Evolutionary conservation across 1,140 invertebrate species (phyloP), one percentile per base, ranked within the genome.

Genomic region (Aphis gossypii): DNA sequence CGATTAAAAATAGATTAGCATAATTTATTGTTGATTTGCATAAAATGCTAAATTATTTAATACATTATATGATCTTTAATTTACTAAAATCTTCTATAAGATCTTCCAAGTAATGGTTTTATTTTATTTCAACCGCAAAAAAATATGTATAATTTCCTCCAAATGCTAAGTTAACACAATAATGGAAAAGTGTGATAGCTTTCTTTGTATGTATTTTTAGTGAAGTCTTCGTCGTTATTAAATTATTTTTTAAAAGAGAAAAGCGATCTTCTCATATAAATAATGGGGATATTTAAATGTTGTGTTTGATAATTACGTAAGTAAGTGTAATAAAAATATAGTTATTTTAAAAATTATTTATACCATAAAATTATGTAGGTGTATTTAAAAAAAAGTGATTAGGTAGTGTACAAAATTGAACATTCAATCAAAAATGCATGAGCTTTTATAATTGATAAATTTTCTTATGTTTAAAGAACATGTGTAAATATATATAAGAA

Each of bases 1-100:
- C 88, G 23, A 89, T 89, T 89, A 89, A 56, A 89, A 89, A 89
- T 30, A 23, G 51, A 89, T 89, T 89, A 89, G 35, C 9, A 11
- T 0, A 21, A 54, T 23, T 35, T 2, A 6, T 30, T 76, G n/a
- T 41, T n/a, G 23, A 56, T 89, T 89, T 89, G 48, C 87, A 88
- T 88, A 88, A 41, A 84, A 84, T 84, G 44, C 83, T 23, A 84
- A 84, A 44, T 41, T 84, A 44, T 44, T 84, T 25, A 23, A 41
- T 84, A 84, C 9, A 9, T 84, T 84, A 38, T 84, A 23, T 41
- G 83, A 44, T 25, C 8, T 84, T 84, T 44, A 44, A 44, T 84
- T 83, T 83, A 18, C 6, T 76, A n/a, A 5, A 76, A 76, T 76
- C 60, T 76, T n/a, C 60, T n/a, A 76, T 76, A 35, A 76, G 30